phyloP scores from a whole-genome alignment of 2,888 invertebrate genomes.

The Seira sanloemensis region DNA sequence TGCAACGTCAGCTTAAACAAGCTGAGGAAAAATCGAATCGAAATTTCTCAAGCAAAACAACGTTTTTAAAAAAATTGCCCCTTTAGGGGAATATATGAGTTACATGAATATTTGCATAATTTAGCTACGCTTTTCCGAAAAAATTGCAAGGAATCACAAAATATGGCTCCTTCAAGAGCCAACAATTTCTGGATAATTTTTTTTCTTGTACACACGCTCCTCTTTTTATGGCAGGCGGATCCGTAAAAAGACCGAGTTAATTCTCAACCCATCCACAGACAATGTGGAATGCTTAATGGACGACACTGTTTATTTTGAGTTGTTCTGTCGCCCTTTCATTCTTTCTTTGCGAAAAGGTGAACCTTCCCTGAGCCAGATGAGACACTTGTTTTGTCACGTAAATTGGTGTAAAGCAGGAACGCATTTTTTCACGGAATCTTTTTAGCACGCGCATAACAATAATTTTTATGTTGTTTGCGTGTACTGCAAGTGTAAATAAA shows the following conservation, averaged over 20 bases:
- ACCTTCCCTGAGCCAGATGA: no score
- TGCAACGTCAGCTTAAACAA: no score
- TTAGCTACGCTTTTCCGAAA: no score
- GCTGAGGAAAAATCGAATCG: no score
- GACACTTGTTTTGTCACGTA: slow-evolving; percentile 26
- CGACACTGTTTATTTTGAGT: background rate
- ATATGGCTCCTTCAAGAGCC: no score
- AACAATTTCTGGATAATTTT: no score
- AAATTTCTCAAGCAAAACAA: no score
- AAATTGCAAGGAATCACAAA: no score
- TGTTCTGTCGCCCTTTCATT: background rate
- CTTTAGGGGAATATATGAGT: no score
- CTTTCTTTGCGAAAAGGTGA: background rate
- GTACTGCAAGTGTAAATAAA: background rate
- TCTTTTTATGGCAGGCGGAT: background rate
- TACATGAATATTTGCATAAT: no score
- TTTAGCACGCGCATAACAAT: background rate
- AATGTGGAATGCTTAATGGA: background rate
- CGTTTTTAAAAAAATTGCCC: no score
- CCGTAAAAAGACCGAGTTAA: background rate
- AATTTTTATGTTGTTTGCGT: slow-evolving; percentile 3
- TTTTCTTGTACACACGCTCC: background rate
- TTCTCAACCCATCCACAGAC: background rate
- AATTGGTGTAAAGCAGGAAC: background rate
- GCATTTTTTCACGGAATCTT: no score